Percentiles rank a stretch among this genome's conserved stretches.
Evolutionary conservation across 2,797 vertebrate genomes (phyloP).

Genomic region (Coilia nasus): DNA sequence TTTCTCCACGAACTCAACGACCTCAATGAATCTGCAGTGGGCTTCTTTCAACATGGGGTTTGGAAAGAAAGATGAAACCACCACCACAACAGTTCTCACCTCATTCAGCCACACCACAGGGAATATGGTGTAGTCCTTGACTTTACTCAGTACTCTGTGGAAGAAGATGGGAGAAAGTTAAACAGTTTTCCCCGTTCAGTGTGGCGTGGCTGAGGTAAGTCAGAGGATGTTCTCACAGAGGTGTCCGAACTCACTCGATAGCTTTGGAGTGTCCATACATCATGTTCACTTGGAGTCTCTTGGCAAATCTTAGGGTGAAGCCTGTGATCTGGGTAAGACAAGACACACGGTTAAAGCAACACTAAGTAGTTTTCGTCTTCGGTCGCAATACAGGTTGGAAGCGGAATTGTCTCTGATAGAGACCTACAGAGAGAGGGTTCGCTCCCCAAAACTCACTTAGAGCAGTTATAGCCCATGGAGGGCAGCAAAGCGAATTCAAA

Average conservation of each 20-base stretch:
- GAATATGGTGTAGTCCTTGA: constrained; percentile 79
- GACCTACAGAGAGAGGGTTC: too few relatives aligned
- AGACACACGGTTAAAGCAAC: neutral
- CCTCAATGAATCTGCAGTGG: too few relatives aligned
- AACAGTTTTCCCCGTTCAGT: neutral
- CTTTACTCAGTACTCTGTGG: constrained; percentile 77
- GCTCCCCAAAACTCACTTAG: too few relatives aligned
- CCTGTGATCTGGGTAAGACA: constrained; percentile 82
- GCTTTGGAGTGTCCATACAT: constrained; percentile 75
- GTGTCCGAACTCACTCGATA: constrained; percentile 81
- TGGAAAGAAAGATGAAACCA: neutral
- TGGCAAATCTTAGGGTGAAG: constrained; percentile 89
- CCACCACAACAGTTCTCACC: constrained; percentile 71
- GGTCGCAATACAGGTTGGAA: too few relatives aligned
- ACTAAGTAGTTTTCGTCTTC: too few relatives aligned
- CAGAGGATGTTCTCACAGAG: neutral
- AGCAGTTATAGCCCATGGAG: too few relatives aligned
- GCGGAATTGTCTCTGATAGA: too few relatives aligned
- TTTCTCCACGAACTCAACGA: neutral
- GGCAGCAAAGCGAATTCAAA: too few relatives aligned
- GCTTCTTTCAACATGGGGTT: neutral
- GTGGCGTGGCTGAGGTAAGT: too few relatives aligned
- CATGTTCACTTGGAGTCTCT: constrained; percentile 91
- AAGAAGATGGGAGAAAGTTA: neutral
- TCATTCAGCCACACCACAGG: constrained; percentile 94